Conservation (phyloP, 2,888 invertebrate species). For the Branchipolynoe longqiensis region DNA sequence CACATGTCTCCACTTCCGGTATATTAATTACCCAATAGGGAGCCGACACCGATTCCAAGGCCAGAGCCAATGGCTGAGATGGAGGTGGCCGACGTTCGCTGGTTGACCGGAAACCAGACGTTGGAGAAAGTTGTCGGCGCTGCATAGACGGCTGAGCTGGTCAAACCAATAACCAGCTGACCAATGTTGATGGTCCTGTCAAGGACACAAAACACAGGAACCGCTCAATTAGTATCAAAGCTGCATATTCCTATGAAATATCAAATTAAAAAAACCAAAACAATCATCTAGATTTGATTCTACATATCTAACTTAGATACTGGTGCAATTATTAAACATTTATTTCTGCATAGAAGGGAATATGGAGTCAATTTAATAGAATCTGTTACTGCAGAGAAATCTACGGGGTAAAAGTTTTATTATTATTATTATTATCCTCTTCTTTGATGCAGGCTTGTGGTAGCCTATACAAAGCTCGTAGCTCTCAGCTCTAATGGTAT, state of each 20-base stretch:
- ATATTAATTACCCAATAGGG: slow-evolving; percentile 64
- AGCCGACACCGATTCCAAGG: slow-evolving; percentile 74
- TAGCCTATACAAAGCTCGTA: too few relatives aligned
- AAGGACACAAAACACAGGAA: slow-evolving; percentile 33
- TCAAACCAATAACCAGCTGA: slow-evolving; percentile 81
- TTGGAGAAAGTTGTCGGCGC: slow-evolving; percentile 82
- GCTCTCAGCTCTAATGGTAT: too few relatives aligned
- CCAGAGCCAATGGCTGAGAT: slow-evolving; percentile 63
- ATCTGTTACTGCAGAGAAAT: too few relatives aligned
- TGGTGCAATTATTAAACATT: too few relatives aligned
- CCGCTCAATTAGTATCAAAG: background rate
- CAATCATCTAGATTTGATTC: too few relatives aligned
- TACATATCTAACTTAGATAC: too few relatives aligned
- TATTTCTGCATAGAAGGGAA: too few relatives aligned
- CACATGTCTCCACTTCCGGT: background rate
- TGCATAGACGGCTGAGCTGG: slow-evolving; percentile 81
- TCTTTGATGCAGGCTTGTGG: too few relatives aligned
- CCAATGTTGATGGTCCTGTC: slow-evolving; percentile 77
- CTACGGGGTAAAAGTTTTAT: background rate
- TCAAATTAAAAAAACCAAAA: too few relatives aligned
- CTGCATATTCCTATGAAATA: too few relatives aligned
- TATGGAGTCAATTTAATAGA: too few relatives aligned
- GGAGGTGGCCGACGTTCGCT: slow-evolving; percentile 81
- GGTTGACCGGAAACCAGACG: slow-evolving; percentile 82
- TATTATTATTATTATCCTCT: too few relatives aligned